These are phyloP conservation scores for Pentalonia nigronervosa DNA, from an alignment of 1,140 invertebrate genomes.

Conservation along the genomic window DNA sequence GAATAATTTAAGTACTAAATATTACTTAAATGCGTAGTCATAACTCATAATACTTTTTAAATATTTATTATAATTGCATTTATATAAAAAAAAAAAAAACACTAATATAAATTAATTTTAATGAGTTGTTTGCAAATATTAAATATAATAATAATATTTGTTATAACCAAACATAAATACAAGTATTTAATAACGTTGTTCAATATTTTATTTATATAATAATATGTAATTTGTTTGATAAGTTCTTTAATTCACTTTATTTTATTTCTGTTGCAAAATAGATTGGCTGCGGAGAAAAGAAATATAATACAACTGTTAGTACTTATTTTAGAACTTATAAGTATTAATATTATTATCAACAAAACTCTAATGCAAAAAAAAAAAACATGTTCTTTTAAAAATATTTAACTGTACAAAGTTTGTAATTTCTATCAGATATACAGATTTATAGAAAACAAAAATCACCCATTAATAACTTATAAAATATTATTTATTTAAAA, in stretches of 20 bases:
- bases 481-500: no score
- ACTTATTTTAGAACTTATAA: background rate
- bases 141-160: no score
- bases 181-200: no score
- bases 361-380: no score
- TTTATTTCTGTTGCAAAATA: background rate
- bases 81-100: background rate
- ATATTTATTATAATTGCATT: background rate
- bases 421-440: no score
- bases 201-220: no score
- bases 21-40: background rate
- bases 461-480: no score
- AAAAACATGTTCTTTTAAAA: no score
- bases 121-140: no score
- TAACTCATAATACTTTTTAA: background rate
- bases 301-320: background rate
- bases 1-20: background rate
- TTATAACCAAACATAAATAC: no score
- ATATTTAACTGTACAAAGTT: no score
- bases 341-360: background rate
- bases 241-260: background rate
- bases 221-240: background rate
- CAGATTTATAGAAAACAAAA: no score
- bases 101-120: background rate
- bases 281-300: background rate